Evolutionary conservation across 2,888 invertebrate species (phyloP), one percentile per base, ranked within the genome.

Genomic region (Trisateles emortualis): DNA sequence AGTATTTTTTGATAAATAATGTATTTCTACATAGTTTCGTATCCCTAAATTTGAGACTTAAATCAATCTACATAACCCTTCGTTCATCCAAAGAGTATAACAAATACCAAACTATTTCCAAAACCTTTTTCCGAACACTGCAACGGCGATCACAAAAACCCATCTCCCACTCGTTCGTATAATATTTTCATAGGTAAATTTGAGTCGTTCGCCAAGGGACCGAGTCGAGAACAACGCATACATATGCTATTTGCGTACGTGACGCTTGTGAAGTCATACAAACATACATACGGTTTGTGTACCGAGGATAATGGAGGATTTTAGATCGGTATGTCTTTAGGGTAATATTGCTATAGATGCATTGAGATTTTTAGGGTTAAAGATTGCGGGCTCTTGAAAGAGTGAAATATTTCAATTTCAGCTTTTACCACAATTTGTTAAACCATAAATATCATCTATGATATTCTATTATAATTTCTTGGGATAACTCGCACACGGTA

Each of bases 171-270:
- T 40, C 13, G 36, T 26, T 36, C 17, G 56, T 64, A 79, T 78
- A 78, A 83, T 80, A 81, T 81, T 83, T 84, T 82, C 78, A 79
- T 80, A 84, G 77, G 81, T 73, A 84, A 82, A 84, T 85, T 82
- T 74, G 70, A 73, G 71, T 72, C 64, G 60, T 70, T 81, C 86
- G 81, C 85, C 52, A 60, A 78, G 84, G 87, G 73, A 83, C 81
- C 69, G 75, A 68, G 65, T 74, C 67, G 68, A 63, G 63, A 67
- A 64, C 64, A 64, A 67, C 59, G 59, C 67, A 68, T 77, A 77
- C 78, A 78, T 78, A 76, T 73, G 78, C 73, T 82, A 75, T 79
- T 67, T 72, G 69, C 60, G 73, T 72, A 81, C 84, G 81, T 83
- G 86, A 79, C 81, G 74, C 78, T 78, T 59, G 36, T 38, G 41